phyloP scores from a whole-genome alignment of 1,140 invertebrate genomes.

The Panagrolaimus sp. region DNA sequence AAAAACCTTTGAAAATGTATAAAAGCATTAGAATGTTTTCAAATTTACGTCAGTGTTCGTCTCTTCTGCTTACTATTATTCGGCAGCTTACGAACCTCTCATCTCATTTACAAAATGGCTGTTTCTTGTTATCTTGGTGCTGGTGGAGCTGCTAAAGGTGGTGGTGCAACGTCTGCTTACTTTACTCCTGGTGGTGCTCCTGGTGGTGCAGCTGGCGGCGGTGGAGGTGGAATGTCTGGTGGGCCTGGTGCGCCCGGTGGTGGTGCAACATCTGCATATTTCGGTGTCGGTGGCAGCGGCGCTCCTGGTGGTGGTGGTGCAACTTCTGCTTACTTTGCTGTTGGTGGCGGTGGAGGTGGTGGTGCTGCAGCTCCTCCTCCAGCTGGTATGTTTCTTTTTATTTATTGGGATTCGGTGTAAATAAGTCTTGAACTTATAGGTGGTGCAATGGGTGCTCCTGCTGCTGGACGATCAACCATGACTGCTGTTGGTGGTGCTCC shows the following conservation, averaged over 20 bases:
- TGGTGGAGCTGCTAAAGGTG: constrained; percentile 10
- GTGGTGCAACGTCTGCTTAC: constrained; percentile 2
- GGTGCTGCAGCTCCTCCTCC: background rate
- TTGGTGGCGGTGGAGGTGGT: constrained; percentile 14
- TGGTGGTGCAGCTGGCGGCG: background rate
- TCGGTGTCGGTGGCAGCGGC: background rate
- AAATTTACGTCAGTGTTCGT: constrained; percentile 8
- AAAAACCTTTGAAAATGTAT: background rate
- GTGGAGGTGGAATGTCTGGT: background rate
- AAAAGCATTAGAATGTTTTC: background rate
- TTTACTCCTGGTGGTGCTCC: constrained; percentile 8
- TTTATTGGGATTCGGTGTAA: background rate
- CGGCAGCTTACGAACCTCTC: constrained; percentile 10
- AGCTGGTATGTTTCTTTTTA: background rate
- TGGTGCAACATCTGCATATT: constrained; percentile 6
- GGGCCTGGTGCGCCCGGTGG: background rate
- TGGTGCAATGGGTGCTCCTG: constrained; percentile 4
- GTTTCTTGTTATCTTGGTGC: constrained; percentile 5
- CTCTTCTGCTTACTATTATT: background rate
- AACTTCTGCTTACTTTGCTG: constrained; percentile 13
- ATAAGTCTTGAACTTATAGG: background rate
- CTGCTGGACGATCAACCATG: constrained; percentile 6
- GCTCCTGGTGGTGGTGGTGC: constrained; percentile 7
- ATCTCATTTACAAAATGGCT: background rate
- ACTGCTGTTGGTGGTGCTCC: constrained; percentile 13